Base-by-base conservation (phyloP, 2,888 invertebrate species). In the Ceraclea dissimilis region DNA sequence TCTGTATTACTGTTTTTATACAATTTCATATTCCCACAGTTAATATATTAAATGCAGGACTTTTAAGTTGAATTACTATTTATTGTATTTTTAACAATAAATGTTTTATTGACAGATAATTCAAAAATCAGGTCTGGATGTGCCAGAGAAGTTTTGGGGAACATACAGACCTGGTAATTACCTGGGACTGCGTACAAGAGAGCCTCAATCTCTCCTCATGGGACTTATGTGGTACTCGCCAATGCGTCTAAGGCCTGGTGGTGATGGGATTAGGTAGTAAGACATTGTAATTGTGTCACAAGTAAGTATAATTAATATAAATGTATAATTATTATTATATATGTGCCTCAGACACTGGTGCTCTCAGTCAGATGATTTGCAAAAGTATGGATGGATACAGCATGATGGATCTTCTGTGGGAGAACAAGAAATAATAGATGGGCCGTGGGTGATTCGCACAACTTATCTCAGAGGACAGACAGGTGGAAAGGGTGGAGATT, bases 221-320 rank as follows among this genome's bases (percentile, higher is more conserved):
- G 99, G 99, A 0, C 74, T 97, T 19, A 96, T 98, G 95, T 98
- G 97, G 98, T 93, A 97, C 68, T 85, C 88, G 61, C 89, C 90
- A 0, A 79, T 79, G 2, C 75, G 81, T 63, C 67, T 86, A 21
- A 75, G 79, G 0, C 79, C 82, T 1, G 82, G 82, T 31, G 88
- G 88, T 61, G 86, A 87, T 62, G 90, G 91, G 0, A 83, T 91
- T 34, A 80, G 90, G 75, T 84, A 46, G 8, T 18, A 43, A 5
- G 43, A 43, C n/a, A 43, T 16, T 43, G 43, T 8, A 43, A 8
- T 16, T 13, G 13, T 33, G 8, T 33, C 33, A 13, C 33, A 33
- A 33, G 8, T 13, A 43, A 43, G 43, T 5, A 43, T 43, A 16
- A 16, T 43, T 43, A 43, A 43, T 21, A 18, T 17, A 26, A 10